These are phyloP conservation scores for Gallinago jamesoni DNA, from an alignment of 2,113 vertebrate species.

Conservation along the genomic window DNA sequence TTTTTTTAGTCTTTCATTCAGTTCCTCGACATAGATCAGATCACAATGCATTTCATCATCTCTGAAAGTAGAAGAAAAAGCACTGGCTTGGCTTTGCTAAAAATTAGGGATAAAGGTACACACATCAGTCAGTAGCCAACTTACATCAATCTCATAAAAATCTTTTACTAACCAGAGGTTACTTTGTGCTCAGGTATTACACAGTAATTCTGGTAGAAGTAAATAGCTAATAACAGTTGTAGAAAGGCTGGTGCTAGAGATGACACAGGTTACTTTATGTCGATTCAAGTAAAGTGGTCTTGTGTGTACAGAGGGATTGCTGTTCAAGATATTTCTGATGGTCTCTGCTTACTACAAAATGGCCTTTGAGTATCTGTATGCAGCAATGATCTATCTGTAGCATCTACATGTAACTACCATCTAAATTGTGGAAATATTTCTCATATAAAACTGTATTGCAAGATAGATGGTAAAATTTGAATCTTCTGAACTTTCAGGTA, in stretches of 20 bases:
- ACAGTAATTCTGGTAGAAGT: not conserved
- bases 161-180: not conserved
- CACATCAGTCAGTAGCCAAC: not conserved
- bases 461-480: not conserved
- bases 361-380: not conserved
- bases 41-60: not conserved
- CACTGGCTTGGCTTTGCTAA: not conserved
- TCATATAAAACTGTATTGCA: not conserved
- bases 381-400: not conserved
- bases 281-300: not conserved
- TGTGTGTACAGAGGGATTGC: rapidly evolving
- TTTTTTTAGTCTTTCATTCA: not conserved
- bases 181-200: not conserved
- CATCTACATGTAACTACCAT: not conserved
- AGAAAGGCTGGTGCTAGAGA: not conserved
- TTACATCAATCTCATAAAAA: not conserved
- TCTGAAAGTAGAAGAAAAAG: not conserved
- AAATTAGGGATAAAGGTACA: not conserved
- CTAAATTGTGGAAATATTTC: not conserved
- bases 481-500: not conserved
- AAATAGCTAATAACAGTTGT: not conserved
- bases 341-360: not conserved
- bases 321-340: not conserved
- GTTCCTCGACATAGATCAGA: not conserved
- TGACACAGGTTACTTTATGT: not conserved